Evolutionary conservation across 1,140 invertebrate genomes (phyloP).

Genomic region (Drosophila micromelanica): DNA sequence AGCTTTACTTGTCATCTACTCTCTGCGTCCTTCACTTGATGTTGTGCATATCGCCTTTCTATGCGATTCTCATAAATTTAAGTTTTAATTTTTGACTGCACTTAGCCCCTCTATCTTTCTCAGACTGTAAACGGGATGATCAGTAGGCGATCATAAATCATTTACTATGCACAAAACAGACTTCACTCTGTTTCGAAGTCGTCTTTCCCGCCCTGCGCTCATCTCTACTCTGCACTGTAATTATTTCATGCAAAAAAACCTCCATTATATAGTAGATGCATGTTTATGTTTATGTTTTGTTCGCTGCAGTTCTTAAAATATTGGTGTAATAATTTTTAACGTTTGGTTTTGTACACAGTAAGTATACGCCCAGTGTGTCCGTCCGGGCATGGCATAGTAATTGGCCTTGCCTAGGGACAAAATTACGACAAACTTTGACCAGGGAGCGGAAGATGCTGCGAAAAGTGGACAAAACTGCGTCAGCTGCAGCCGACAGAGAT

Average conservation of each 20-base stretch:
- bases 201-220: neutral
- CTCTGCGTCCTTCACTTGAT: too few relatives aligned
- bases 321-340: constrained; percentile 24
- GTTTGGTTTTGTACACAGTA: constrained; percentile 27
- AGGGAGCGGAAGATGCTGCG: constrained; percentile 16
- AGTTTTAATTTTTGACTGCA: neutral
- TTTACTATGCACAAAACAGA: neutral
- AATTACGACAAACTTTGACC: constrained; percentile 18
- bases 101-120: too few relatives aligned
- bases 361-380: constrained; percentile 30
- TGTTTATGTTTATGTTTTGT: constrained; percentile 10
- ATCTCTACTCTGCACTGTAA: neutral
- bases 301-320: constrained; percentile 16
- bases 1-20: too few relatives aligned
- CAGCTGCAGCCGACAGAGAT: constrained; percentile 34
- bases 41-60: neutral
- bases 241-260: neutral
- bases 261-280: neutral
- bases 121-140: neutral
- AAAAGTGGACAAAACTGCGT: constrained; percentile 51
- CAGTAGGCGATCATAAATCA: neutral
- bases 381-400: constrained; percentile 6
- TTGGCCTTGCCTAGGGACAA: constrained; percentile 23
- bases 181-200: neutral
- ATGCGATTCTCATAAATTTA: neutral